These are phyloP conservation scores for Icerya purchasi DNA, from an alignment of 2,888 invertebrate genomes.

Conservation along the genomic window DNA sequence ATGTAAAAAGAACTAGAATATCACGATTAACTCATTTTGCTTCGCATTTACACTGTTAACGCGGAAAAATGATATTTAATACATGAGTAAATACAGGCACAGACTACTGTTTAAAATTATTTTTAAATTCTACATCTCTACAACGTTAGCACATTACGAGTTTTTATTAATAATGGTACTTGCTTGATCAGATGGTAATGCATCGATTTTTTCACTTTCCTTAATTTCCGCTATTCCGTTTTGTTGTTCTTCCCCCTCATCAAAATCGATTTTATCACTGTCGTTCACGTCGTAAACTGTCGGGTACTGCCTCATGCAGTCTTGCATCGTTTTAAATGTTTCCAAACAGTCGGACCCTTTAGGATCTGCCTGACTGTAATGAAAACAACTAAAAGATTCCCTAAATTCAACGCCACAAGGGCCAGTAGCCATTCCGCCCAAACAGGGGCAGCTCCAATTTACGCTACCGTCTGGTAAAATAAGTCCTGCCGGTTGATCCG, in stretches of 20 bases:
- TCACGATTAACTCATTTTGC: too few species aligned
- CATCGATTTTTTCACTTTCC: neutral
- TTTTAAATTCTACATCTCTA: too few species aligned
- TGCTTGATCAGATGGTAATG: neutral
- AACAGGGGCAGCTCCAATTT: slow-evolving; percentile 92
- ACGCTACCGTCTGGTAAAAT: slow-evolving; percentile 68
- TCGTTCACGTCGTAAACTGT: slow-evolving; percentile 45
- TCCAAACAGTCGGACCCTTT: slow-evolving; percentile 87
- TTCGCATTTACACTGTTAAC: too few species aligned
- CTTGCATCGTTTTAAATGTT: slow-evolving; percentile 72
- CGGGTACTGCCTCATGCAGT: slow-evolving; percentile 72
- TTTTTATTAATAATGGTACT: neutral
- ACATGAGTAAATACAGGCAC: too few species aligned
- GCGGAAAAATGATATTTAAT: too few species aligned
- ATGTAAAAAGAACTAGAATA: too few species aligned
- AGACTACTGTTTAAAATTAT: too few species aligned
- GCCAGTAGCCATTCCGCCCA: slow-evolving; percentile 93
- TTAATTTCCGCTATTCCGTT: neutral
- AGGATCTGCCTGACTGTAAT: slow-evolving; percentile 67
- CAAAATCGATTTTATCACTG: neutral
- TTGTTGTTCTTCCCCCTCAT: neutral
- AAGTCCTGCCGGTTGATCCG: slow-evolving; percentile 55
- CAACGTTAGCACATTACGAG: too few species aligned
- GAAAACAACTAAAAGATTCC: slow-evolving; percentile 86
- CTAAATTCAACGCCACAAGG: slow-evolving; percentile 86